Conservation (phyloP, 2,797 vertebrate genomes). For the Sternotherus odoratus region DNA sequence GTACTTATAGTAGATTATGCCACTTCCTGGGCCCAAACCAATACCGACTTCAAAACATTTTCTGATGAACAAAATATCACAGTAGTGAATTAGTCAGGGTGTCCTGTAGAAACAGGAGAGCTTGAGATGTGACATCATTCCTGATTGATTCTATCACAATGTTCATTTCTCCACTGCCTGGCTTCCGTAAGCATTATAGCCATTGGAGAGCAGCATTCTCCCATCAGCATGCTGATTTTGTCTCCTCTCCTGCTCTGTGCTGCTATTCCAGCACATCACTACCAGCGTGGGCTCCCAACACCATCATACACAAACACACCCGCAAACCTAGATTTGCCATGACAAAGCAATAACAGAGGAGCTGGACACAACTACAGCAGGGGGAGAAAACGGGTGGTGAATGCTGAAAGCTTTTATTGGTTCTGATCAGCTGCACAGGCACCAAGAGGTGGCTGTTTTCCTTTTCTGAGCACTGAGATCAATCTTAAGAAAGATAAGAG, state of each 20-base stretch:
- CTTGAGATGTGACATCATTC: neutral
- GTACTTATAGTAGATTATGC: neutral
- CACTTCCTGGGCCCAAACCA: neutral
- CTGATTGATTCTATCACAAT: neutral
- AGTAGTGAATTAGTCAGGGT: neutral
- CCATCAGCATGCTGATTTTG: neutral
- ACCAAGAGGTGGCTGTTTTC: rapidly evolving
- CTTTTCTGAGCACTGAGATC: neutral
- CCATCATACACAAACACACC: neutral
- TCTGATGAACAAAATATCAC: neutral
- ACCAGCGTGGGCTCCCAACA: too few relatives aligned
- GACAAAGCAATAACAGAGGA: neutral
- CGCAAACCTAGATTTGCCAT: neutral
- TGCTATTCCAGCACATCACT: neutral
- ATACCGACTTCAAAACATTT: neutral
- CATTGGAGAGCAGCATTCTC: neutral
- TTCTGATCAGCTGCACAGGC: neutral
- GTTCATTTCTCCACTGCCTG: neutral
- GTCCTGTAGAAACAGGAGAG: neutral
- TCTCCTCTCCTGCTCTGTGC: neutral
- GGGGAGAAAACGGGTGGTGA: neutral
- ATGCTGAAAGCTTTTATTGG: neutral
- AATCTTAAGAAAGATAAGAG: neutral
- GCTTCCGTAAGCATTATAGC: neutral
- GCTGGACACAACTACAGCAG: neutral